A percentile compares a stretch with the other conserved stretches of the same genome.
Conservation (phyloP, 1,140 invertebrate genomes). For the Pogonomyrmex barbatus region DNA sequence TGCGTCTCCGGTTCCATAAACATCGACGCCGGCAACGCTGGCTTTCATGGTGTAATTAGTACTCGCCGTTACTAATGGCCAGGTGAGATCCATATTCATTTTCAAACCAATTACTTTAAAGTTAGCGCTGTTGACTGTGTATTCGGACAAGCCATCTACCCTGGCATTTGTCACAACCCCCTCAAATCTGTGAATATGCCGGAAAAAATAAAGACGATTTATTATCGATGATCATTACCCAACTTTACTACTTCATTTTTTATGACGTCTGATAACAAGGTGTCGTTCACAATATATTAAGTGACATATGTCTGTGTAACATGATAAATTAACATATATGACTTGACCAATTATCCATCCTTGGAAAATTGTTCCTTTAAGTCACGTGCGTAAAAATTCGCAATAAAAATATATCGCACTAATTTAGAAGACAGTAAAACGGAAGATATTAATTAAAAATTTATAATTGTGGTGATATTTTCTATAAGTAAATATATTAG, state of each 20-base stretch:
- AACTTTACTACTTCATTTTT: neutral
- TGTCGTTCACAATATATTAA: neutral
- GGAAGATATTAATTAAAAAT: neutral
- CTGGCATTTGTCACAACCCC: slow-evolving; percentile 4
- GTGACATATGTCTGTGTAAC: neutral
- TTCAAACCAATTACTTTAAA: slow-evolving; percentile 12
- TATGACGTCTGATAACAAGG: neutral
- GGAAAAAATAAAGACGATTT: neutral
- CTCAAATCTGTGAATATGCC: slow-evolving; percentile 7
- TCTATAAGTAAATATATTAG: neutral
- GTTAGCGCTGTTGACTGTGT: slow-evolving; percentile 7
- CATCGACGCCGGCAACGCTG: neutral
- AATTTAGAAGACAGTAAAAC: neutral
- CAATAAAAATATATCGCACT: neutral
- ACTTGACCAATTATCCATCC: neutral
- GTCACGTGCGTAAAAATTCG: neutral
- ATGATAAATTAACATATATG: neutral
- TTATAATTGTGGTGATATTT: neutral
- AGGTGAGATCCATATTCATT: slow-evolving; percentile 1
- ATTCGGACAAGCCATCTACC: slow-evolving; percentile 30
- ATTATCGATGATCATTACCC: neutral
- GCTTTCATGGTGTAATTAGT: slow-evolving; percentile 38
- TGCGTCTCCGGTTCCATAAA: neutral
- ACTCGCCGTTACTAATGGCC: slow-evolving; percentile 23
- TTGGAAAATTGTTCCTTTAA: neutral